Percentiles rank a stretch among this genome's conserved stretches.
These are phyloP conservation scores for Patiria miniata DNA, from an alignment of 35 echinoderm and acorn worm species.

Conservation along the genomic window DNA sequence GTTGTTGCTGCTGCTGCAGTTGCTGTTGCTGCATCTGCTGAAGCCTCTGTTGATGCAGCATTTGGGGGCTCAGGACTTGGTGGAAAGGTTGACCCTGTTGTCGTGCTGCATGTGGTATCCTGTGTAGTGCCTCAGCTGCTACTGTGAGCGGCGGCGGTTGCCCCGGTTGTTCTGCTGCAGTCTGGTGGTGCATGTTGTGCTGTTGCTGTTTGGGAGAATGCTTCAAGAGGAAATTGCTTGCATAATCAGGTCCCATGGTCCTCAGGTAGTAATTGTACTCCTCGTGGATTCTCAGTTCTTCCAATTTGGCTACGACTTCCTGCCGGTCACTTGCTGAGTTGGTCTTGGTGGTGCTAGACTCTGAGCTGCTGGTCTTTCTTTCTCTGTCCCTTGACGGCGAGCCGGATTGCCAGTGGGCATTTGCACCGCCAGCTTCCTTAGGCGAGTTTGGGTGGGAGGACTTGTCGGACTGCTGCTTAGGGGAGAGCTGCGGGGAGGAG, in stretches of 20 bases:
- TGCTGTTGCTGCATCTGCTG: constrained; percentile 18
- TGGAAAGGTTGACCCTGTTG: neutral
- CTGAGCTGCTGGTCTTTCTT: neutral
- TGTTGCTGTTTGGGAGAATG: constrained; percentile 39
- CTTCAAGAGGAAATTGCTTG: constrained; percentile 49
- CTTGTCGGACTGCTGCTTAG: constrained; percentile 29
- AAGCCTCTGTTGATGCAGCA: constrained; percentile 7
- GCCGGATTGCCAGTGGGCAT: constrained; percentile 7
- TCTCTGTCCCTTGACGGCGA: neutral
- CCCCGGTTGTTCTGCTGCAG: constrained; percentile 7
- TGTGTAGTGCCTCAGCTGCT: constrained; percentile 14
- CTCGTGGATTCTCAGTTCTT: constrained; percentile 61
- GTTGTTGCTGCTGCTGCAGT: neutral
- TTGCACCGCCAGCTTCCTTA: constrained; percentile 21
- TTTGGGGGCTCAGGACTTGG: neutral
- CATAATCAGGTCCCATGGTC: constrained; percentile 68
- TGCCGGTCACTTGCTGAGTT: constrained; percentile 31
- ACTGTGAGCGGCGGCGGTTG: neutral
- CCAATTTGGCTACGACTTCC: constrained; percentile 55
- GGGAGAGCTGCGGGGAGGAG: constrained; percentile 29
- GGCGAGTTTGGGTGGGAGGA: constrained; percentile 5
- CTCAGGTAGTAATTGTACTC: constrained; percentile 64
- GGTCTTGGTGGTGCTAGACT: neutral
- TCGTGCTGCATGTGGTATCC: neutral
- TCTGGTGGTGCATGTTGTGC: constrained; percentile 9